Percentiles rank a stretch among this genome's conserved stretches.
Evolutionary conservation across 2,888 invertebrate species (phyloP).

Genomic region (Chromoteleia sp.): DNA sequence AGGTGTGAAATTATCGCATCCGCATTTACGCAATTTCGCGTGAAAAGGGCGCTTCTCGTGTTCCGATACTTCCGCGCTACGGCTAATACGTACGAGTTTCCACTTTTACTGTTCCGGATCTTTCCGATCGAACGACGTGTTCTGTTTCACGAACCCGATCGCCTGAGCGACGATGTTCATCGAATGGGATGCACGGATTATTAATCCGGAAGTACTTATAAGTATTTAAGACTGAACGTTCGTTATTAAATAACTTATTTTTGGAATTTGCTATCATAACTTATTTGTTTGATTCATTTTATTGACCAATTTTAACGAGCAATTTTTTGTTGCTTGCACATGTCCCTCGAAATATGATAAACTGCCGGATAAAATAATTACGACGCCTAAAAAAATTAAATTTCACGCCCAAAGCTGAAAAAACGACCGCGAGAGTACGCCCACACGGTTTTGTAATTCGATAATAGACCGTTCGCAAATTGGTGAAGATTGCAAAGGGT

Average conservation of each 20-base stretch:
- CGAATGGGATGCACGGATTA: constrained; percentile 13
- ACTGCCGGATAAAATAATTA: constrained; percentile 25
- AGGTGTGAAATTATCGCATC: constrained; percentile 61
- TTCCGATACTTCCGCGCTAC: constrained; percentile 38
- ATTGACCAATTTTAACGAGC: too few relatives aligned
- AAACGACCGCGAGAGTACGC: constrained; percentile 16
- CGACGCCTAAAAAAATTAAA: constrained; percentile 5
- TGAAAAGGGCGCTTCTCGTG: constrained; percentile 33
- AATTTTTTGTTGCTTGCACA: too few relatives aligned
- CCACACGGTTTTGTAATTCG: constrained; percentile 25
- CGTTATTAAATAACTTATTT: too few relatives aligned
- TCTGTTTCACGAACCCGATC: constrained; percentile 29
- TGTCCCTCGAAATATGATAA: too few relatives aligned
- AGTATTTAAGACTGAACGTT: not conserved
- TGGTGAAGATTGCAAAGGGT: constrained; percentile 5
- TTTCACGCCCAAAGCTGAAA: constrained; percentile 33
- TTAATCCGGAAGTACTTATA: constrained; percentile 46
- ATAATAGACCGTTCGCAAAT: constrained; percentile 24
- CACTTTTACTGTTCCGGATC: constrained; percentile 18
- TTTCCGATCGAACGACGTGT: constrained; percentile 29
- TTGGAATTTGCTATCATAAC: too few relatives aligned
- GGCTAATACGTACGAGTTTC: constrained; percentile 17
- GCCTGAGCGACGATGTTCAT: constrained; percentile 21
- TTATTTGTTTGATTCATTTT: too few relatives aligned
- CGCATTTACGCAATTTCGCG: constrained; percentile 52